Conservation (phyloP, 1,140 invertebrate species). For the Galendromus occidentalis region DNA sequence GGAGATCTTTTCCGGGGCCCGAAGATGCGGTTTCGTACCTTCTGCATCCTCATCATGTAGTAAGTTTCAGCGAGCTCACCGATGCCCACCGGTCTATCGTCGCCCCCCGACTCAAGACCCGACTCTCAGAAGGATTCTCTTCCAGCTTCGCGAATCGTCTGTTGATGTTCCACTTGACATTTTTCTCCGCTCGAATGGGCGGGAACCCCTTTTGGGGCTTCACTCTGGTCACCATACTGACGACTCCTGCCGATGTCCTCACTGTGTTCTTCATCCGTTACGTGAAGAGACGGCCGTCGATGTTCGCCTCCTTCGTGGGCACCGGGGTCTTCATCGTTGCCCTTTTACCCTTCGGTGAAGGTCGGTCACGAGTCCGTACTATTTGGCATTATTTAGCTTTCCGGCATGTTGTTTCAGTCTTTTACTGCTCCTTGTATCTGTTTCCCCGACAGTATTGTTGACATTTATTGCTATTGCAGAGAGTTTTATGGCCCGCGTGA, state of each 20-base stretch:
- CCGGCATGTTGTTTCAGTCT: no score
- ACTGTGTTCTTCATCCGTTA: not conserved
- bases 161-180: not conserved
- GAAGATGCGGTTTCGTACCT: not conserved
- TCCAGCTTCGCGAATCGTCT: not conserved
- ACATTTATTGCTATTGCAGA: not conserved
- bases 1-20: not conserved
- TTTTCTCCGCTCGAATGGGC: not conserved
- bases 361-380: not conserved
- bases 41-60: constrained; percentile 3
- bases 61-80: not conserved
- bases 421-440: not conserved
- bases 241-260: not conserved
- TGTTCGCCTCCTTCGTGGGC: not conserved
- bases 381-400: no score
- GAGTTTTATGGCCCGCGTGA: not conserved
- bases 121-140: not conserved
- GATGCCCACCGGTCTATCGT: not conserved
- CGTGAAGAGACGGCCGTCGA: not conserved
- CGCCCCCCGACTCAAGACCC: not conserved
- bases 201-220: constrained; percentile 6
- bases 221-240: not conserved
- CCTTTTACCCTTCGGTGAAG: not conserved
- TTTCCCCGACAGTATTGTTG: not conserved
- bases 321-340: not conserved